Evolutionary conservation across 2,113 vertebrate genomes (phyloP), one percentile per base, ranked within the genome.

Genomic region (Tetrax tetrax): DNA sequence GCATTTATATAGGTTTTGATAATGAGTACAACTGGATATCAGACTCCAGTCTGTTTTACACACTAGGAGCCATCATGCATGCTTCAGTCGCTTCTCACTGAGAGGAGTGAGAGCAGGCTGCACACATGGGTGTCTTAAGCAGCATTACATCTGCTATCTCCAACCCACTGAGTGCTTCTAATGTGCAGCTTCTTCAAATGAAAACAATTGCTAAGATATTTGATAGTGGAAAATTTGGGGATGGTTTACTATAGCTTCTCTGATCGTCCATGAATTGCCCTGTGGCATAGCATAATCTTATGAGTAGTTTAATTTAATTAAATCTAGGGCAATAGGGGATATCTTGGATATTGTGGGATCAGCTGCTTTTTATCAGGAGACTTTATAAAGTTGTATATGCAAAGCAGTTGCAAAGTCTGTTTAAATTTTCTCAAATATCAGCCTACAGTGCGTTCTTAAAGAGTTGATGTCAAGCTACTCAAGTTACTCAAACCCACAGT

Each of bases 11-110:
- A 80, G 87, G 61, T 90, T 80, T 70, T 92, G 76, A 87, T 90
- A 93, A 85, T 75, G 76, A 92, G 56, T 87, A 91, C 81, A 94
- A 72, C n/a, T 77, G 70, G 66, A 25, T 85, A 76, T 83, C 84
- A 83, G 84, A 45, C 51, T 82, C 63, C 78, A 87, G 38, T 41
- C 61, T 77, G 31, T 69, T 33, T 79, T 89, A 76, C 11, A 90
- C 96, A 90, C 43, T 63, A 65, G 74, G 23, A 94, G 69, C 53
- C 56, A 54, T 71, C 54, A 78, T 2, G 2, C 54, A 78, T 76
- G 48, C 37, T 63, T 90, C 65, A 92, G 43, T 77, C 93, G 57
- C 59, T 93, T 75, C 65, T 59, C 53, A 56, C 43, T 69, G 48
- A 91, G 56, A 89, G 28, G 43, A 92, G 24, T 15, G 38, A 96